These are phyloP conservation scores for Melopsittacus undulatus DNA, from an alignment of 2,797 vertebrate genomes.

Conservation along the genomic window DNA sequence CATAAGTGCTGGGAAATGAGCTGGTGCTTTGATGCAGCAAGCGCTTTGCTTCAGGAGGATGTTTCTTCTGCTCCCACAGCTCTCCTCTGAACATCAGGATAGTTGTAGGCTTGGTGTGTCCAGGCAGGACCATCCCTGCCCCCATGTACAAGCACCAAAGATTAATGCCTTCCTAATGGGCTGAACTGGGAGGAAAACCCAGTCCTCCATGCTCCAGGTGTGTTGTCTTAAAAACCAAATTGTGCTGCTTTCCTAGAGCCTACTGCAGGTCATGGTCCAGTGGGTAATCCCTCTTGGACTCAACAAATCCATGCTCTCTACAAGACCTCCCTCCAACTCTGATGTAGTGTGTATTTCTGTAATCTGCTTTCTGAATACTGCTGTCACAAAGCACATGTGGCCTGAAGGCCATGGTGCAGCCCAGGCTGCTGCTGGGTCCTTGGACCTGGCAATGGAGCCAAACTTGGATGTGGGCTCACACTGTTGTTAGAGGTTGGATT, in stretches of 20 bases:
- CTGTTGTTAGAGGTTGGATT: not conserved
- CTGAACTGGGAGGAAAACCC: not conserved
- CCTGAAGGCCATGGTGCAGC: not conserved
- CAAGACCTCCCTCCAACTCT: not conserved
- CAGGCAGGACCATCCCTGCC: not conserved
- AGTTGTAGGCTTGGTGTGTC: not conserved
- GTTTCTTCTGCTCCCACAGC: rapidly evolving
- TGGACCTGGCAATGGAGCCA: not conserved
- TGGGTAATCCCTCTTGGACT: not conserved
- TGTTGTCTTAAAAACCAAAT: not conserved
- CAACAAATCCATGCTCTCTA: not conserved
- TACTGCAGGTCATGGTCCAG: not conserved
- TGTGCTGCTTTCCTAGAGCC: not conserved
- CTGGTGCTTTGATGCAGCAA: not conserved
- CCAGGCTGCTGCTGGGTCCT: rapidly evolving
- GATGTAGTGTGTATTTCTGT: not conserved
- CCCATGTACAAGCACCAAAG: rapidly evolving
- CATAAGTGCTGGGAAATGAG: not conserved
- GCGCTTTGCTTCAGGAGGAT: not conserved
- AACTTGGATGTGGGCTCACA: rapidly evolving
- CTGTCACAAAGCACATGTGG: rapidly evolving
- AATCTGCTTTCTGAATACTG: not conserved
- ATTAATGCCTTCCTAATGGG: not conserved
- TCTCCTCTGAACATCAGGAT: rapidly evolving
- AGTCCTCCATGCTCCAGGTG: rapidly evolving